phyloP scores from a whole-genome alignment of 2,888 invertebrate species.

The Hedychridium roseum region DNA sequence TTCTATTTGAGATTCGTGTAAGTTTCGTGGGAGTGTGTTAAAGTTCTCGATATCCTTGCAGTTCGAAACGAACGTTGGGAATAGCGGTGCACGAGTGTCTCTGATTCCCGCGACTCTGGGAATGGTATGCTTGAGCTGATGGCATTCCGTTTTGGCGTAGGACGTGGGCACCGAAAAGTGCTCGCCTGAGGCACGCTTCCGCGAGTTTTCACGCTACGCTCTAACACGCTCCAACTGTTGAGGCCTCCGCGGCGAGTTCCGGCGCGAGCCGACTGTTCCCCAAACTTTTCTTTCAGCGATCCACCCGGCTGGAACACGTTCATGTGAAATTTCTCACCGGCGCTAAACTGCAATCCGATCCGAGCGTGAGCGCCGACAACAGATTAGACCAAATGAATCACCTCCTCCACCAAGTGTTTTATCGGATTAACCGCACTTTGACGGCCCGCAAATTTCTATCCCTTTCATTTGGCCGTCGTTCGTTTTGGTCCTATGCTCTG shows the following conservation, averaged over 20 bases:
- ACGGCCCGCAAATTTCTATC: no score
- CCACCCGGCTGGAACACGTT: constrained; percentile 18
- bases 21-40: no score
- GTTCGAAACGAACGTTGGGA: background rate
- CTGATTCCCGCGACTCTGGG: constrained; percentile 1
- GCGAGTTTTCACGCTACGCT: constrained; percentile 37
- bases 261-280: constrained; percentile 25
- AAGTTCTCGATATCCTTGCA: background rate
- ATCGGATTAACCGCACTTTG: no score
- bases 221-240: constrained; percentile 33
- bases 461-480: no score
- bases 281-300: constrained; percentile 40
- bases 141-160: constrained; percentile 28
- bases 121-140: constrained; percentile 1
- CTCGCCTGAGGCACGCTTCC: constrained; percentile 33
- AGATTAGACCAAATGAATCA: background rate
- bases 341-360: background rate
- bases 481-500: no score
- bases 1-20: no score
- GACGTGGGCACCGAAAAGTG: constrained; percentile 31
- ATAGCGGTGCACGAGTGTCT: background rate
- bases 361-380: background rate
- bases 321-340: constrained; percentile 19
- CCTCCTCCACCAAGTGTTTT: no score
- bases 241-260: constrained; percentile 25